Evolutionary conservation across 2,888 invertebrate genomes (phyloP).

Genomic region (Cosmia pyralina): DNA sequence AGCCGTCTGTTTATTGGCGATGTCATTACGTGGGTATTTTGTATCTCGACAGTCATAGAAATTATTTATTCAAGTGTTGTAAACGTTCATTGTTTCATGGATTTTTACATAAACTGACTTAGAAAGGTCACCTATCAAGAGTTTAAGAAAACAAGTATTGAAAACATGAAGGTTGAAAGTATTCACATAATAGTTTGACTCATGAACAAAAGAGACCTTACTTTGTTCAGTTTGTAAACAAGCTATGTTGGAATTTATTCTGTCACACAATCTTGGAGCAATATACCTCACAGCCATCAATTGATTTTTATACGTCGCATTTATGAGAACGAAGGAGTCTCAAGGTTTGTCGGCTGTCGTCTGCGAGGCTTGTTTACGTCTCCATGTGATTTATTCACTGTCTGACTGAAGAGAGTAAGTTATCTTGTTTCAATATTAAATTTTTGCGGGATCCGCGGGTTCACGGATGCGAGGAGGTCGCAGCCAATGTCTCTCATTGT

Average conservation of each 20-base stretch:
- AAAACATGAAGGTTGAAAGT: slow-evolving; percentile 35
- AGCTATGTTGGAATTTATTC: slow-evolving; percentile 34
- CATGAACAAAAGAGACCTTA: slow-evolving; percentile 27
- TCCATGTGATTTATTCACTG: slow-evolving; percentile 52
- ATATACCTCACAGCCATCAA: slow-evolving; percentile 65
- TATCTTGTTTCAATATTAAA: slow-evolving; percentile 44
- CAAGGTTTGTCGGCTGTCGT: slow-evolving; percentile 68
- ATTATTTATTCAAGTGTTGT: slow-evolving; percentile 66
- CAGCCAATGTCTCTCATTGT: slow-evolving; percentile 84
- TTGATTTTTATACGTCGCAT: slow-evolving; percentile 70
- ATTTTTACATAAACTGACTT: slow-evolving; percentile 45
- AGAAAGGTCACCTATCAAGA: slow-evolving; percentile 48
- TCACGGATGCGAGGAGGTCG: slow-evolving; percentile 83
- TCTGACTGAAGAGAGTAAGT: slow-evolving; percentile 41
- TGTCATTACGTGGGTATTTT: slow-evolving; percentile 80
- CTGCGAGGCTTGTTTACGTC: slow-evolving; percentile 65
- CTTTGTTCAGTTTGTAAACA: slow-evolving; percentile 39
- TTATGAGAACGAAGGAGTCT: slow-evolving; percentile 69
- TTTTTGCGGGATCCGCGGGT: slow-evolving; percentile 65
- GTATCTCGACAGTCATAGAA: slow-evolving; percentile 66
- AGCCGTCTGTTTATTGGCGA: slow-evolving; percentile 73
- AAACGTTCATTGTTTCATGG: slow-evolving; percentile 58
- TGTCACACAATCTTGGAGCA: slow-evolving; percentile 40
- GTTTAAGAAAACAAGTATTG: slow-evolving; percentile 39
- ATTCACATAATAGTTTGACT: slow-evolving; percentile 23